Percentiles rank a stretch among this genome's conserved stretches.
Conservation (phyloP, 2,797 vertebrate species). For the Myoxocephalus aenaeus region DNA sequence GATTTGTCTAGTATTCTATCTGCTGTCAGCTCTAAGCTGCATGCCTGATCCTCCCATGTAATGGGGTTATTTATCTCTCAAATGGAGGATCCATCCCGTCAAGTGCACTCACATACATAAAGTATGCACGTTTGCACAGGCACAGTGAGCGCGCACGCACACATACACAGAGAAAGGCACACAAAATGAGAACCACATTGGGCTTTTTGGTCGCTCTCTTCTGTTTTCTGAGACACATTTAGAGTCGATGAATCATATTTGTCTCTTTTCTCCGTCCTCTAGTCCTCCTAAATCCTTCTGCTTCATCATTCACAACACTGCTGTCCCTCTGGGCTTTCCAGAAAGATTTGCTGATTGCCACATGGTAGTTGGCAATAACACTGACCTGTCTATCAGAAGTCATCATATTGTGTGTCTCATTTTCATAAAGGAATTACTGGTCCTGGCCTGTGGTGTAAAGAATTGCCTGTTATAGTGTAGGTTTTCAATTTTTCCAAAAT, state of each 20-base stretch:
- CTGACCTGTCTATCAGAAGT: constrained; percentile 30
- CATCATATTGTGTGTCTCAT: constrained; percentile 20
- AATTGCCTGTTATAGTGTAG: background rate
- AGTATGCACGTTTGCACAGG: constrained; percentile 36
- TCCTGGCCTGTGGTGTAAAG: constrained; percentile 20
- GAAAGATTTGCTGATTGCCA: constrained; percentile 52
- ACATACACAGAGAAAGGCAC: constrained; percentile 45
- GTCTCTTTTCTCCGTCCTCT: constrained; percentile 50
- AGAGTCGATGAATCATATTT: constrained; percentile 65
- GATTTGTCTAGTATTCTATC: constrained; percentile 69
- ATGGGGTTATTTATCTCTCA: constrained; percentile 72
- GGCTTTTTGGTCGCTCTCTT: constrained; percentile 48
- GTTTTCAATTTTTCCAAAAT: constrained; percentile 26
- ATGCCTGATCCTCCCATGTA: constrained; percentile 68
- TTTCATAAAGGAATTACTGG: constrained; percentile 34
- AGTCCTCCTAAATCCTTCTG: constrained; percentile 49
- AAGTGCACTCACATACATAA: constrained; percentile 34
- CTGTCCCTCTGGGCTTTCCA: constrained; percentile 57
- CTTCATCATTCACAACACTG: constrained; percentile 45
- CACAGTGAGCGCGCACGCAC: constrained; percentile 23
- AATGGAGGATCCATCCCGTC: constrained; percentile 53
- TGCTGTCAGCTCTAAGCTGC: constrained; percentile 65
- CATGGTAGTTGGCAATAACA: constrained; percentile 62
- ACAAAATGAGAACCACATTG: constrained; percentile 78
- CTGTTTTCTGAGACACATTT: constrained; percentile 52